phyloP scores from a whole-genome alignment of 2,113 vertebrate species.

The Paradoxurus hermaphroditus region DNA sequence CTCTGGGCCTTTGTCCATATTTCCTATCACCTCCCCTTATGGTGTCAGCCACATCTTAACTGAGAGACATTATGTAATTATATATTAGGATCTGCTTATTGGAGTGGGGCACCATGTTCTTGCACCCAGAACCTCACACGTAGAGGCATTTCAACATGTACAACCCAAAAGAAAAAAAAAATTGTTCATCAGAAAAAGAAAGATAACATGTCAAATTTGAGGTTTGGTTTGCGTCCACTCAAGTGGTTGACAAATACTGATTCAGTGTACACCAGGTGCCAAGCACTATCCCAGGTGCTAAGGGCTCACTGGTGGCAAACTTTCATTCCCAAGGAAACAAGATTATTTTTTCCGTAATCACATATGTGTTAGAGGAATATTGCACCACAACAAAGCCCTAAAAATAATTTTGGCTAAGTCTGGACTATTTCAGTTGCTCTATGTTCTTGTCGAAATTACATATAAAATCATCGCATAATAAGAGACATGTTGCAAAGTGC shows the following conservation, averaged over 20 bases:
- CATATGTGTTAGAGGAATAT: neutral
- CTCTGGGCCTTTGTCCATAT: neutral
- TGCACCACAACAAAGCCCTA: neutral
- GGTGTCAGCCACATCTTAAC: neutral
- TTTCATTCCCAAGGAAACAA: neutral
- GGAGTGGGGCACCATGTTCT: neutral
- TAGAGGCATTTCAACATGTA: neutral
- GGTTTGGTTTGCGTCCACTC: neutral
- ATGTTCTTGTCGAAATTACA: constrained; percentile 24
- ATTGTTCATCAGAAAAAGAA: neutral
- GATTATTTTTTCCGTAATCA: neutral
- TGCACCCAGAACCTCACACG: neutral
- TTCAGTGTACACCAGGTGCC: neutral
- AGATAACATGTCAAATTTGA: neutral
- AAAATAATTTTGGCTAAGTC: neutral
- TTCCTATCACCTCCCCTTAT: neutral
- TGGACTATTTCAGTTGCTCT: neutral
- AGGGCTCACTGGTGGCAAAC: neutral
- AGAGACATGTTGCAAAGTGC: neutral
- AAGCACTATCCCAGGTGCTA: neutral
- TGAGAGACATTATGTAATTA: neutral
- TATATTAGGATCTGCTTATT: neutral
- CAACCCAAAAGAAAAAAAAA: neutral
- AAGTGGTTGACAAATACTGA: neutral
- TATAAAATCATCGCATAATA: neutral